A percentile compares a stretch with the other conserved stretches of the same genome.
phyloP scores from a whole-genome alignment of 2,113 vertebrate genomes.

The Lepidothrix coronata region DNA sequence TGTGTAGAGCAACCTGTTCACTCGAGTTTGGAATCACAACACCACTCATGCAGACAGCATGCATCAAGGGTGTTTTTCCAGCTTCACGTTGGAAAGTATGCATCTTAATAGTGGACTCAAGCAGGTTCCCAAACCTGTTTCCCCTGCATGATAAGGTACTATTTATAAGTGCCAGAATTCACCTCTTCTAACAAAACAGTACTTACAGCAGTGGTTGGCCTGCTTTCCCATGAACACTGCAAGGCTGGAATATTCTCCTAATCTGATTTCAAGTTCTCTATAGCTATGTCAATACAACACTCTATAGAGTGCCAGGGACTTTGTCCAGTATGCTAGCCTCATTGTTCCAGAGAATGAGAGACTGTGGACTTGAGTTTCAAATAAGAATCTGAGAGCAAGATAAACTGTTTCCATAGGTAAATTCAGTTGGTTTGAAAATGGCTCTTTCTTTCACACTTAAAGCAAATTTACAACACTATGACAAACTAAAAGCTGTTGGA shows the following conservation, averaged over 20 bases:
- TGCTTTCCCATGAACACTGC: neutral
- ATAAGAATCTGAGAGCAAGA: neutral
- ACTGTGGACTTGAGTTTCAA: neutral
- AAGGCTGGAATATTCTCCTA: neutral
- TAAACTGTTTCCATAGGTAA: neutral
- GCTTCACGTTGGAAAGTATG: neutral
- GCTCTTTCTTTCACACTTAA: neutral
- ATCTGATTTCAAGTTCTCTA: neutral
- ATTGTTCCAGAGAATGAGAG: neutral
- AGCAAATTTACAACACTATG: neutral
- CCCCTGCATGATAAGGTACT: no score
- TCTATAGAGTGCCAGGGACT: neutral
- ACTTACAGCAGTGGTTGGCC: fast-evolving
- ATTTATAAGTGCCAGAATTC: neutral
- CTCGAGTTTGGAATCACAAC: neutral
- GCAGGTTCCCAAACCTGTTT: neutral
- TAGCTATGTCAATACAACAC: neutral
- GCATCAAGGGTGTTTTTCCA: neutral
- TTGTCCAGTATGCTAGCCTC: neutral
- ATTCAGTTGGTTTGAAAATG: neutral
- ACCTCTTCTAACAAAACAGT: fast-evolving
- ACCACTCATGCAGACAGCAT: neutral
- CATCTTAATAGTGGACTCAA: neutral
- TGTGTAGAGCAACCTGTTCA: neutral
- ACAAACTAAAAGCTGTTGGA: neutral